A percentile compares a stretch with the other conserved stretches of the same genome.
Conservation (phyloP, 2,113 vertebrate species). For the Nannospalax galili region DNA sequence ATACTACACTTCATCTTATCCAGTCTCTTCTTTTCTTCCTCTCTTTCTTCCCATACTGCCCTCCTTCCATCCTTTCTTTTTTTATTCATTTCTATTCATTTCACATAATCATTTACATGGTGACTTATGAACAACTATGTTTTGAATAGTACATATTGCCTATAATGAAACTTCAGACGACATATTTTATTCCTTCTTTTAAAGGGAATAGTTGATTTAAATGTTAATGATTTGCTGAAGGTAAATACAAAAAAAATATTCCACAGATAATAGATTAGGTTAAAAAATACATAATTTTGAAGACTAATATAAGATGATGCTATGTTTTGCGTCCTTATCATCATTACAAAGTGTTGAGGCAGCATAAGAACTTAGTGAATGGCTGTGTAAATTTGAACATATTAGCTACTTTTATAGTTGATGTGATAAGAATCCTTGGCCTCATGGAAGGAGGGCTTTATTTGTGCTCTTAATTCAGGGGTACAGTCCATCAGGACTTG, state of each 20-base stretch:
- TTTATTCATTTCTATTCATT: not conserved
- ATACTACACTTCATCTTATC: not conserved
- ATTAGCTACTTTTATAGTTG: not conserved
- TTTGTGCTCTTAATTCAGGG: not conserved
- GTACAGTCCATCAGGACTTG: no score
- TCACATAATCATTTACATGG: not conserved
- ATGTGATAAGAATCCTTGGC: not conserved
- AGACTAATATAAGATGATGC: not conserved
- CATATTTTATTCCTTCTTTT: not conserved
- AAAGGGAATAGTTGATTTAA: not conserved
- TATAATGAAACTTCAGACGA: not conserved
- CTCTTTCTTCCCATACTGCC: not conserved
- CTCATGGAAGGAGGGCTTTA: not conserved
- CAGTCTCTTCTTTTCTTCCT: not conserved
- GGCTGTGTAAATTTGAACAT: not conserved
- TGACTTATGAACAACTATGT: not conserved
- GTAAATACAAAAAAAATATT: not conserved
- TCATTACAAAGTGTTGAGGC: not conserved
- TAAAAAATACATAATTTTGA: not conserved
- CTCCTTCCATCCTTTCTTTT: not conserved
- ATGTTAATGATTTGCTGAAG: not conserved
- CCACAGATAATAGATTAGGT: not conserved
- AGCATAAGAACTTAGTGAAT: not conserved
- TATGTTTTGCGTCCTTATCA: not conserved
- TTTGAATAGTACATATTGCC: not conserved